Conservation (phyloP, 2,113 vertebrate species). For the Pelvicachromis taeniatus region DNA sequence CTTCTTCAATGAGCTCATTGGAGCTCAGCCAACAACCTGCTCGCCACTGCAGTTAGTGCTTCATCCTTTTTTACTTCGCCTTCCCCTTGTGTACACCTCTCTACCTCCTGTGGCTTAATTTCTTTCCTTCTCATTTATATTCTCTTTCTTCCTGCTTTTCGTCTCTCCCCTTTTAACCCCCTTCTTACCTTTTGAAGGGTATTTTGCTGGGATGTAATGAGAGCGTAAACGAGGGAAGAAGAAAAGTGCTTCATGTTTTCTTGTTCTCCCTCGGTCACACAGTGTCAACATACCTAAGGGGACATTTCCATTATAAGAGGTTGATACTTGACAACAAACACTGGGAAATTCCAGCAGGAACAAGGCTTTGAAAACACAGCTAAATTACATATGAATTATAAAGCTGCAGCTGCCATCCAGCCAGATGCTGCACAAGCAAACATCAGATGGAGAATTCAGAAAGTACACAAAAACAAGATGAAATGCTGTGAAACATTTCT, state of each 20-base stretch:
- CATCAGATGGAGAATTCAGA: neutral
- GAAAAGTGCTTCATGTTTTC: neutral
- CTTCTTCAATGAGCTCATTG: constrained; percentile 54
- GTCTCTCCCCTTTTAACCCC: neutral
- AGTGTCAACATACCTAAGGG: constrained; percentile 8
- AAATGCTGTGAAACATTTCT: neutral
- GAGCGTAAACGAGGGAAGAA: constrained; percentile 12
- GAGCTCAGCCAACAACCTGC: constrained; percentile 59
- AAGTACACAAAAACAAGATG: neutral
- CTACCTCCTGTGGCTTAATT: constrained; percentile 15
- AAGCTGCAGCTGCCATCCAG: neutral
- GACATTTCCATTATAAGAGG: constrained; percentile 4
- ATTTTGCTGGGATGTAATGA: constrained; percentile 20
- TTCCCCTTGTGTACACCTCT: neutral
- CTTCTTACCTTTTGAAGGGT: constrained; percentile 3
- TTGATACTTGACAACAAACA: neutral
- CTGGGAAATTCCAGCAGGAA: neutral
- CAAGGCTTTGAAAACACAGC: neutral
- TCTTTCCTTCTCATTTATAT: constrained; percentile 36
- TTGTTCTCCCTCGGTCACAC: neutral
- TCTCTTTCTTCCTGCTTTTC: constrained; percentile 3
- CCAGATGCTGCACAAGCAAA: neutral
- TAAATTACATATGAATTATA: neutral
- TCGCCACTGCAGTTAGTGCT: constrained; percentile 11
- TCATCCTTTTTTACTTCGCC: neutral